phyloP scores from a whole-genome alignment of 1,140 invertebrate species.

The Zaprionus kolodkinae region DNA sequence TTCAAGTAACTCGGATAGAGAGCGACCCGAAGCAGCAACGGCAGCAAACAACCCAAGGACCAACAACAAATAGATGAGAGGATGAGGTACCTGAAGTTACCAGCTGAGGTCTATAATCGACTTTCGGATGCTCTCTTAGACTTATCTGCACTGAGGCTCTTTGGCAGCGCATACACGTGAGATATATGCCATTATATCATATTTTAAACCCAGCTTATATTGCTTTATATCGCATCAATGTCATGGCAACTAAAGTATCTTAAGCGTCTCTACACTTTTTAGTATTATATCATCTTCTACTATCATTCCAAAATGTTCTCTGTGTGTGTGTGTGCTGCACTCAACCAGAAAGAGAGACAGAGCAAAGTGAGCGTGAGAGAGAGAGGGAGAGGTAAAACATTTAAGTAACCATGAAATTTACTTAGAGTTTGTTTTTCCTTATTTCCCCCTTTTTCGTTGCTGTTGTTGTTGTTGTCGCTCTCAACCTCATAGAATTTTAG shows the following conservation, averaged over 20 bases:
- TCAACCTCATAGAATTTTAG: slow-evolving; percentile 53
- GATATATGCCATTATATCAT: neutral
- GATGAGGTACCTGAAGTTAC: no score
- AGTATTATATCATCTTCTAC: neutral
- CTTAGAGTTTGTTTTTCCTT: slow-evolving; percentile 43
- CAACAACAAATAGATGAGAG: slow-evolving; percentile 8
- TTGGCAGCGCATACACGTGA: no score
- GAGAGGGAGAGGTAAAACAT: slow-evolving; percentile 38
- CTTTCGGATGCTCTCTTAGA: neutral
- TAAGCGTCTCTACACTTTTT: neutral
- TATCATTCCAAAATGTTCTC: neutral
- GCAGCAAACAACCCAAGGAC: slow-evolving; percentile 6
- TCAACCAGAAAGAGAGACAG: neutral
- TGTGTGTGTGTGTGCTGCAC: neutral
- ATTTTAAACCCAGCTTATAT: neutral
- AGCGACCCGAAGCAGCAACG: slow-evolving; percentile 7
- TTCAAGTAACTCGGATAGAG: slow-evolving; percentile 40
- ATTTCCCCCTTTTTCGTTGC: neutral
- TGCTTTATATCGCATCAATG: neutral
- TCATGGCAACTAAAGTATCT: neutral
- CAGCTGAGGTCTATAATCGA: neutral
- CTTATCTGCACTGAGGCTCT: neutral
- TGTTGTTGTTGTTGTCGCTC: no score
- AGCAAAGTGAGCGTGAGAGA: neutral
- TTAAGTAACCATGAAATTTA: slow-evolving; percentile 71